Conservation (phyloP, 2,888 invertebrate genomes). For the Rhorus exstirpatorius region DNA sequence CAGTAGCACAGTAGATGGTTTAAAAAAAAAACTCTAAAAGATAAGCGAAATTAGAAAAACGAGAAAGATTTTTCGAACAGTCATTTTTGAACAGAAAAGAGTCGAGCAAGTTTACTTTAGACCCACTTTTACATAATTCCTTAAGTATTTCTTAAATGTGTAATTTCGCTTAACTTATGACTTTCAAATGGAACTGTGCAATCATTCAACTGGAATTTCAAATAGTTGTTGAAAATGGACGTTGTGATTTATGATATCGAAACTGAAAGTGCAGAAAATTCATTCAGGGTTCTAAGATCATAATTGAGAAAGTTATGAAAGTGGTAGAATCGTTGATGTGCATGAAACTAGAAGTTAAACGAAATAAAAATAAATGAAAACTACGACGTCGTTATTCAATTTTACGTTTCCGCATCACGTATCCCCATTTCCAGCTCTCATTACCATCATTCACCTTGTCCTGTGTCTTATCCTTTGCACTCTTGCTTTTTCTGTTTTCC, state of each 20-base stretch:
- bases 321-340: neutral
- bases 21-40: conserved; percentile 51
- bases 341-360: conserved; percentile 9
- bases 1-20: conserved; percentile 33
- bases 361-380: conserved; percentile 1
- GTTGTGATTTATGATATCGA: too few species aligned
- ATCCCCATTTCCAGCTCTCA: neutral
- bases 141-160: neutral
- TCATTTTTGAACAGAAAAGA: conserved; percentile 10
- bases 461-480: neutral
- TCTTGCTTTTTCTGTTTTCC: too few species aligned
- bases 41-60: conserved; percentile 22
- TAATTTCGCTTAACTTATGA: neutral
- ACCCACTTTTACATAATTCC: neutral
- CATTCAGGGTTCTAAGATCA: too few species aligned
- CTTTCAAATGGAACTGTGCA: too few species aligned
- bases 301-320: too few species aligned
- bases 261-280: too few species aligned
- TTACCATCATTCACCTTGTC: conserved; percentile 2
- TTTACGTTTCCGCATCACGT: neutral
- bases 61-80: conserved; percentile 13
- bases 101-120: neutral
- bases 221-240: too few species aligned
- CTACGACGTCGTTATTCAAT: neutral
- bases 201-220: neutral